Percentiles rank a stretch among this genome's conserved stretches.
These are phyloP conservation scores for Sarcophaga peregrina DNA, from an alignment of 1,140 invertebrate genomes.

Conservation along the genomic window DNA sequence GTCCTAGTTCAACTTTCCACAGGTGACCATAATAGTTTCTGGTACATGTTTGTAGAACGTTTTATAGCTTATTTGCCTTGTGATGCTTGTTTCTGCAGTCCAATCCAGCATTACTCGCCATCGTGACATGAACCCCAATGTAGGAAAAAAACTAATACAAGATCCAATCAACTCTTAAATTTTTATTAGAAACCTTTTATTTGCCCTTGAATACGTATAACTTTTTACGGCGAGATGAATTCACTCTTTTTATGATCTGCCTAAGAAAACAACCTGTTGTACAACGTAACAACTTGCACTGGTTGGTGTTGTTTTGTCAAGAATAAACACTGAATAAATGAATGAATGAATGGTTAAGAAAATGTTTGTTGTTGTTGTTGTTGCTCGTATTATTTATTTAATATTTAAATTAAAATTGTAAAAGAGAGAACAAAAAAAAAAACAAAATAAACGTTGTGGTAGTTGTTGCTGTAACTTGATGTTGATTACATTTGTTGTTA, in stretches of 20 bases:
- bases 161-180: too few relatives aligned
- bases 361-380: neutral
- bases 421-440: too few relatives aligned
- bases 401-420: neutral
- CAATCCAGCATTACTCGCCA: too few relatives aligned
- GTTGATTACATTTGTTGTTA: constrained; percentile 12
- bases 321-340: constrained; percentile 2
- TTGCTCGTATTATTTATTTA: neutral
- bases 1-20: too few relatives aligned
- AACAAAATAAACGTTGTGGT: neutral
- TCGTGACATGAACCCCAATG: too few relatives aligned
- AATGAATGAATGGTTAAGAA: neutral
- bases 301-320: neutral
- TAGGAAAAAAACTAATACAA: too few relatives aligned
- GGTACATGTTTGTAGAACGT: too few relatives aligned
- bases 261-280: constrained; percentile 1
- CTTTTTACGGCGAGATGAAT: neutral
- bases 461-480: neutral
- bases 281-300: neutral
- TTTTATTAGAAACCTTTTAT: too few relatives aligned
- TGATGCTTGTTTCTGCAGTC: too few relatives aligned
- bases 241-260: neutral
- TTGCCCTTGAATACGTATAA: too few relatives aligned
- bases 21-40: too few relatives aligned
- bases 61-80: too few relatives aligned